Percentiles rank a stretch among this genome's conserved stretches.
These are phyloP conservation scores for Lasioglossum calceatum DNA, from an alignment of 2,888 invertebrate species.

Conservation along the genomic window DNA sequence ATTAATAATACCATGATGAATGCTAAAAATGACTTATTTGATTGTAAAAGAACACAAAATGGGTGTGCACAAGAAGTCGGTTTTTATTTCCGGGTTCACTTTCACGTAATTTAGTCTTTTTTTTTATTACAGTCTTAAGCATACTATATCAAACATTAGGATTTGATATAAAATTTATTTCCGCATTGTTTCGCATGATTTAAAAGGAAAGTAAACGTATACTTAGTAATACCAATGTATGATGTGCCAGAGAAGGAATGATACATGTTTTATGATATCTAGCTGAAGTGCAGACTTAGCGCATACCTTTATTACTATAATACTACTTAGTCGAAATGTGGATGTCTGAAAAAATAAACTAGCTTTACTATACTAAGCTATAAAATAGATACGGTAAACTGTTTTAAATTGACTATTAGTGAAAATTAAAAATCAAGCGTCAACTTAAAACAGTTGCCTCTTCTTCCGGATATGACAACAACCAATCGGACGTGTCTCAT, in stretches of 20 bases:
- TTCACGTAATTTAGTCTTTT: constrained; percentile 75
- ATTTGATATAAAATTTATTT: constrained; percentile 80
- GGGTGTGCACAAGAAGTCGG: constrained; percentile 75
- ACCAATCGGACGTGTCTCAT: constrained; percentile 84
- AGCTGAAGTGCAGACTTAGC: constrained; percentile 84
- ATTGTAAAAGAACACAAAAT: constrained; percentile 69
- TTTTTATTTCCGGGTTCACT: constrained; percentile 74
- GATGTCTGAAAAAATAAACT: constrained; percentile 84
- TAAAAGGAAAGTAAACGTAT: constrained; percentile 80
- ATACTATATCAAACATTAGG: constrained; percentile 79
- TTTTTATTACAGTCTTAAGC: constrained; percentile 77
- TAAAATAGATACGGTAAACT: constrained; percentile 79
- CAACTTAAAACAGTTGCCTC: constrained; percentile 78
- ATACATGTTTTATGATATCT: constrained; percentile 84
- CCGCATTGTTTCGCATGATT: constrained; percentile 81
- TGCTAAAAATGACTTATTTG: constrained; percentile 73
- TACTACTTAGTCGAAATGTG: constrained; percentile 84
- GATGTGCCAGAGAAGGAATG: constrained; percentile 84
- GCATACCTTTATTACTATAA: constrained; percentile 84
- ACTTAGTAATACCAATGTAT: constrained; percentile 84
- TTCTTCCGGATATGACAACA: constrained; percentile 84
- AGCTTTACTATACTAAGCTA: constrained; percentile 84
- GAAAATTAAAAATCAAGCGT: constrained; percentile 63
- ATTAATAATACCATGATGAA: constrained; percentile 76
- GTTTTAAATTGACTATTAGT: constrained; percentile 75